These are phyloP conservation scores for Hypotaenidia philippensis DNA, from an alignment of 2,797 vertebrate genomes.

Conservation along the genomic window DNA sequence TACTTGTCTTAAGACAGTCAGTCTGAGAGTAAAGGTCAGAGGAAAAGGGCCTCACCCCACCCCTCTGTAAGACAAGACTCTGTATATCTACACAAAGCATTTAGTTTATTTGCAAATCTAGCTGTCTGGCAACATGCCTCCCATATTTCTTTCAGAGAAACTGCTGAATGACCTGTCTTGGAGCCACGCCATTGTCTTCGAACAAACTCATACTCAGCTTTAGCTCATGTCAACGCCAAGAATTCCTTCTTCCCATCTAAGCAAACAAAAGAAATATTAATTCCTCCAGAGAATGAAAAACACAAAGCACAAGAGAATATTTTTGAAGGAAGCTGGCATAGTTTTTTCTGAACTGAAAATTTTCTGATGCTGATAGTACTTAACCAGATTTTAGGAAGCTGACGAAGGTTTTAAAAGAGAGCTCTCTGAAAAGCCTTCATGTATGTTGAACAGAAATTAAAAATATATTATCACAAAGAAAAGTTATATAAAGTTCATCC, in stretches of 20 bases:
- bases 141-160: not conserved
- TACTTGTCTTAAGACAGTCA: not conserved
- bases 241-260: not conserved
- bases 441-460: not conserved
- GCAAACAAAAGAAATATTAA: not conserved
- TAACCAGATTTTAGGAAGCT: not conserved
- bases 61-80: not conserved
- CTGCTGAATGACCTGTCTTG: not conserved
- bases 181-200: not conserved
- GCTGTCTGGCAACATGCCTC: not conserved
- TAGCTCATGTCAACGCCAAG: not conserved
- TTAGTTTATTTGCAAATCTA: not conserved
- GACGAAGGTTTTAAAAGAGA: not conserved
- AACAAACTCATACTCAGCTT: not conserved
- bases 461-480: not conserved
- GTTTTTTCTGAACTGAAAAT: not conserved
- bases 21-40: not conserved
- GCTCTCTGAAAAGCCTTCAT: not conserved
- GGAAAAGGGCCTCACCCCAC: not conserved
- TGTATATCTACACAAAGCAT: not conserved
- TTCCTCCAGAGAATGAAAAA: not conserved
- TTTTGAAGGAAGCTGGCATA: not conserved
- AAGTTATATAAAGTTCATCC: not conserved
- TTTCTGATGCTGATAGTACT: not conserved
- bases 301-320: not conserved